Evolutionary conservation across 1,140 invertebrate genomes (phyloP).

Genomic region (Leptinotarsa lineolata): DNA sequence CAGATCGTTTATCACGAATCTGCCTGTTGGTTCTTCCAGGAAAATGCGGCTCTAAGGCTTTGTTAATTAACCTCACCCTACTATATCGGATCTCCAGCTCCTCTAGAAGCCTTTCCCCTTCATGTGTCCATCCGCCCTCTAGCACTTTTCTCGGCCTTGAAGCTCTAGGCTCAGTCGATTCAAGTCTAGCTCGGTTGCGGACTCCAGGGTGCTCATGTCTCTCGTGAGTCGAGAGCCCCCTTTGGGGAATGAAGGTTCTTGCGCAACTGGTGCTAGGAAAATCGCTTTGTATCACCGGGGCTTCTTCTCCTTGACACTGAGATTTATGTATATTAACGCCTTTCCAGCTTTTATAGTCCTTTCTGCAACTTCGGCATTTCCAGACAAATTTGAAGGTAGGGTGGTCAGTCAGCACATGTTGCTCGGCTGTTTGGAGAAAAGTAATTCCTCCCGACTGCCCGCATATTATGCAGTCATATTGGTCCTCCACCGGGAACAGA

Average conservation of each 20-base stretch:
- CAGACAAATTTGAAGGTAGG: neutral
- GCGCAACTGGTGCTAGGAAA: neutral
- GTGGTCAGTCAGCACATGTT: no score
- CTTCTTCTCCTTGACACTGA: neutral
- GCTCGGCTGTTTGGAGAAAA: neutral
- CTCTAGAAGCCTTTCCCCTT: no score
- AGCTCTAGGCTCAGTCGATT: neutral
- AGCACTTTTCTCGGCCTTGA: neutral
- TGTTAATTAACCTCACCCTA: no score
- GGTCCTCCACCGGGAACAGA: neutral
- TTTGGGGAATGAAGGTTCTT: neutral
- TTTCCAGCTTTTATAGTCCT: neutral
- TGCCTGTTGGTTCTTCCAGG: no score
- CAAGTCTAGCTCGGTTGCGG: neutral
- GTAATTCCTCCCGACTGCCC: neutral
- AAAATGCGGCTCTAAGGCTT: no score
- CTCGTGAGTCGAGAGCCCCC: no score
- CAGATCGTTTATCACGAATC: no score
- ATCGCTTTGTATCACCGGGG: neutral
- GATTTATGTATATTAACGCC: neutral
- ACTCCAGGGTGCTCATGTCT: neutral
- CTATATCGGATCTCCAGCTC: no score
- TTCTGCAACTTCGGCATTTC: neutral
- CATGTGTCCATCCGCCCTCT: neutral
- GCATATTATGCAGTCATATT: neutral